Evolutionary conservation across 2,888 invertebrate genomes (phyloP).

Genomic region (Drosophila mulleri): DNA sequence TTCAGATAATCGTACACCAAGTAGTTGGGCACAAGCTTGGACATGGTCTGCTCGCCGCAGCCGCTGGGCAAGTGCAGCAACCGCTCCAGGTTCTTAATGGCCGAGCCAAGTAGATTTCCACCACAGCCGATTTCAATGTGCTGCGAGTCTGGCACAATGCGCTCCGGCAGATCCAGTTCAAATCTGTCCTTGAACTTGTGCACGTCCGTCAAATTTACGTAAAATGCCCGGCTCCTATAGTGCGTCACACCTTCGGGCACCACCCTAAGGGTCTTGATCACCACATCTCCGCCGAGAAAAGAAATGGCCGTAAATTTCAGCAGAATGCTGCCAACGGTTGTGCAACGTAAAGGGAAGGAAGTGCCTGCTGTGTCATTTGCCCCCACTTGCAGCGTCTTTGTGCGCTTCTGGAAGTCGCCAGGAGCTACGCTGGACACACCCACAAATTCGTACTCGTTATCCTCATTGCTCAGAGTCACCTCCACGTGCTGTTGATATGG

Average conservation of each 20-base stretch:
- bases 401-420: slow-evolving; percentile 91
- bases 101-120: slow-evolving; percentile 85
- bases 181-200: slow-evolving; percentile 87
- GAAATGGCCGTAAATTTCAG: slow-evolving; percentile 91
- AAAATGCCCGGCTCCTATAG: slow-evolving; percentile 89
- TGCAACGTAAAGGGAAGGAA: slow-evolving; percentile 93
- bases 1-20: slow-evolving; percentile 93
- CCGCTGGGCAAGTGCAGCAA: slow-evolving; percentile 89
- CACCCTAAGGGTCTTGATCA: slow-evolving; percentile 90
- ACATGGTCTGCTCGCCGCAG: slow-evolving; percentile 91
- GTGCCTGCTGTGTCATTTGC: slow-evolving; percentile 91
- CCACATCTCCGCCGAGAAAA: slow-evolving; percentile 91
- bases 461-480: slow-evolving; percentile 92
- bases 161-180: slow-evolving; percentile 90
- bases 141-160: slow-evolving; percentile 88
- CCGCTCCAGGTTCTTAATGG: slow-evolving; percentile 88
- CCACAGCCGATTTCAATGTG: slow-evolving; percentile 87
- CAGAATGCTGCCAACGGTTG: slow-evolving; percentile 89
- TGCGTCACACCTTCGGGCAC: slow-evolving; percentile 93
- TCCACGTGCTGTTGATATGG: slow-evolving; percentile 91
- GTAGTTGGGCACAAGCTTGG: slow-evolving; percentile 89
- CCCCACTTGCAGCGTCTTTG: slow-evolving; percentile 88
- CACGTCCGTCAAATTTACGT: slow-evolving; percentile 89
- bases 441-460: slow-evolving; percentile 92
- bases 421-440: slow-evolving; percentile 94